Percentiles rank a stretch among this genome's conserved stretches.
Evolutionary conservation across 2,797 vertebrate genomes (phyloP).

Genomic region (Takifugu ocellatus): DNA sequence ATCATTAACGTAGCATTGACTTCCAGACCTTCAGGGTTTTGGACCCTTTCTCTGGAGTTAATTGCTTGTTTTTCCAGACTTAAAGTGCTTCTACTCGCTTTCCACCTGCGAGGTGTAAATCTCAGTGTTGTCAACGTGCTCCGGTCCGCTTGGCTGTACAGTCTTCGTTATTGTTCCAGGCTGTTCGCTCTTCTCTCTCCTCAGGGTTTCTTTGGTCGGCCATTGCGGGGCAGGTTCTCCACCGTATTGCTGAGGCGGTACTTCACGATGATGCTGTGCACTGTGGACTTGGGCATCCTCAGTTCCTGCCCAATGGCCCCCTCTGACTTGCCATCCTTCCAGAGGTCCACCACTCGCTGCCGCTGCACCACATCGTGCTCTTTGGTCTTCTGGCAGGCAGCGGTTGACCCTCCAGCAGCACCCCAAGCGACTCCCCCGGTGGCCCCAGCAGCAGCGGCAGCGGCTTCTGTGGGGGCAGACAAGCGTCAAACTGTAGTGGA

Average conservation of each 20-base stretch:
- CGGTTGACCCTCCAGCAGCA: slow-evolving; percentile 50
- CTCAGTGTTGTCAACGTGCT: slow-evolving; percentile 43
- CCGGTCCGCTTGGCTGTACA: slow-evolving; percentile 23
- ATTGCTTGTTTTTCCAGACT: slow-evolving; percentile 56
- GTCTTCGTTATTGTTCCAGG: slow-evolving; percentile 29
- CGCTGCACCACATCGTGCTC: slow-evolving; percentile 82
- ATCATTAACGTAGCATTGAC: slow-evolving; percentile 48
- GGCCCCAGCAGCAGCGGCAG: slow-evolving; percentile 62
- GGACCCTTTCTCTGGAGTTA: slow-evolving; percentile 24
- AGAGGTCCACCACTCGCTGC: slow-evolving; percentile 83
- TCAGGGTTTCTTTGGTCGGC: slow-evolving; percentile 81
- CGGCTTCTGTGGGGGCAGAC: slow-evolving; percentile 85
- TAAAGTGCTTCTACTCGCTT: slow-evolving; percentile 40
- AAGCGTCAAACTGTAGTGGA: slow-evolving; percentile 84
- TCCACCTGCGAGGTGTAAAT: slow-evolving; percentile 21
- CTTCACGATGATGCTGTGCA: slow-evolving; percentile 86
- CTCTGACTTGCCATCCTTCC: slow-evolving; percentile 84
- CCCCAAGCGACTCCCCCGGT: slow-evolving; percentile 58
- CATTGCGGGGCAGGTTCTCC: slow-evolving; percentile 81
- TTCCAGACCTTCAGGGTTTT: slow-evolving; percentile 42
- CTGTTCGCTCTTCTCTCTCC: slow-evolving; percentile 2
- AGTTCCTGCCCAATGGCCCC: slow-evolving; percentile 81
- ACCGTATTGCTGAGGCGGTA: slow-evolving; percentile 84
- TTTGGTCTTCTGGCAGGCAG: slow-evolving; percentile 82
- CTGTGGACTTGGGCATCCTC: slow-evolving; percentile 82